Evolutionary conservation across 1,140 invertebrate genomes (phyloP).

Genomic region (Drosophila repletoides): DNA sequence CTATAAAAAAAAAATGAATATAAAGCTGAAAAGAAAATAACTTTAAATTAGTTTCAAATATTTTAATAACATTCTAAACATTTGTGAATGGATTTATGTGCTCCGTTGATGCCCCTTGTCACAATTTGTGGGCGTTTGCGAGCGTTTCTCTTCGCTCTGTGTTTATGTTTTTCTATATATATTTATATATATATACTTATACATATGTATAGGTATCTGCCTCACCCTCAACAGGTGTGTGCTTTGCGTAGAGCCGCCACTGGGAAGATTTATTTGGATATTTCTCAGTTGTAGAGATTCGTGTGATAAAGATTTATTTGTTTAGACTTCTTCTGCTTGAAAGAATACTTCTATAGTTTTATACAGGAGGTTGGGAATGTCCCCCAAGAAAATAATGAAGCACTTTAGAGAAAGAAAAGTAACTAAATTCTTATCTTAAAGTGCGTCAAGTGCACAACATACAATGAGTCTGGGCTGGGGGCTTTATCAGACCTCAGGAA

Average conservation of each 20-base stretch:
- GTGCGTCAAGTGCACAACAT: slow-evolving; percentile 7
- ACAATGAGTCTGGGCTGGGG: neutral
- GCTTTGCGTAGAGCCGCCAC: neutral
- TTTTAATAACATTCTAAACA: slow-evolving; percentile 82
- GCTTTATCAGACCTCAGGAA: slow-evolving; percentile 9
- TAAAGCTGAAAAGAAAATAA: slow-evolving; percentile 31
- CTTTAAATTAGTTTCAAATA: slow-evolving; percentile 81
- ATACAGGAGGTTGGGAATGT: neutral
- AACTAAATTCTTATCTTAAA: slow-evolving; percentile 13
- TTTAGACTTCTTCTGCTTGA: slow-evolving; percentile 61
- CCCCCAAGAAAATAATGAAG: no score
- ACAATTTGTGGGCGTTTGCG: slow-evolving; percentile 66
- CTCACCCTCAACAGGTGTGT: slow-evolving; percentile 60
- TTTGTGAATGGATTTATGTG: slow-evolving; percentile 81
- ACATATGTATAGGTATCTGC: slow-evolving; percentile 2
- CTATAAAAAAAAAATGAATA: slow-evolving; percentile 2
- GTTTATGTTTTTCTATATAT: no score
- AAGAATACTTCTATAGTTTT: slow-evolving; percentile 18
- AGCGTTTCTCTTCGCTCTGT: neutral
- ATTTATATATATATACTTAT: slow-evolving; percentile 10
- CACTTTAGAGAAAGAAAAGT: neutral
- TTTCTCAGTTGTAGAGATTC: slow-evolving; percentile 23
- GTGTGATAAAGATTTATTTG: slow-evolving; percentile 74
- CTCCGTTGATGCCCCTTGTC: slow-evolving; percentile 59
- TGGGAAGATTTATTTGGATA: slow-evolving; percentile 58